Evolutionary conservation across 37 sponge, comb jelly and placozoan species (phyloP), one percentile per base, ranked within the genome.

Genomic region (Ephydatia muelleri): DNA sequence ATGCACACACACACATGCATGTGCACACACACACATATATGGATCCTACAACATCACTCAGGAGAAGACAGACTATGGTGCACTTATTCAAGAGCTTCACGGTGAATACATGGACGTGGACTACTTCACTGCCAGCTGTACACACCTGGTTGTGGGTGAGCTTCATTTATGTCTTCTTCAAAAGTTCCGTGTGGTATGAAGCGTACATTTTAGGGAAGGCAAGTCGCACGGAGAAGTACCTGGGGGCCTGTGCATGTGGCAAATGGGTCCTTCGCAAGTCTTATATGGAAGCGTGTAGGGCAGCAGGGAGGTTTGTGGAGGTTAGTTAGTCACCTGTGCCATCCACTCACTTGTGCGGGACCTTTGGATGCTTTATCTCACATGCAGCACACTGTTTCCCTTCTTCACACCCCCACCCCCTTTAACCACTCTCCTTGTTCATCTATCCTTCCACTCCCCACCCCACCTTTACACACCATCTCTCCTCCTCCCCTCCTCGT

Each of bases 251-350:
- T 83, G 97, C 97, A 13, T 82, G 95, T 49, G 97, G 97, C 12
- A 92, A 92, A 77, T 94, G 96, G 97, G 86, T 97, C 23, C 79
- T 94, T 25, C 88, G 83, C 66, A 91, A 89, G 77, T 90, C 95
- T 12, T 97, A 87, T 79, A 49, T 94, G 38, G 97, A 97, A 70
- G 77, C 84, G 25, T 85, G 93, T 70, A 80, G 91, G 70, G 81
- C 80, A 27, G 91, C 84, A 22, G 71, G 83, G 26, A 71, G 80
- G 16, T 91, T 91, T 86, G 92, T 93, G 32, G 79, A 93, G 85
- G 86, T 90, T 11, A 80, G 82, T 5, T 35, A 25, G 72, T 0
- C 1, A 43, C 21, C 1, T 76, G 37, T 38, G 14, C n/a, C n/a
- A n/a, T n/a, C n/a, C n/a, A n/a, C n/a, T n/a, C n/a, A n/a, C n/a